Conservation (phyloP, 2,797 vertebrate genomes). For the Pseudomugil tenellus region DNA sequence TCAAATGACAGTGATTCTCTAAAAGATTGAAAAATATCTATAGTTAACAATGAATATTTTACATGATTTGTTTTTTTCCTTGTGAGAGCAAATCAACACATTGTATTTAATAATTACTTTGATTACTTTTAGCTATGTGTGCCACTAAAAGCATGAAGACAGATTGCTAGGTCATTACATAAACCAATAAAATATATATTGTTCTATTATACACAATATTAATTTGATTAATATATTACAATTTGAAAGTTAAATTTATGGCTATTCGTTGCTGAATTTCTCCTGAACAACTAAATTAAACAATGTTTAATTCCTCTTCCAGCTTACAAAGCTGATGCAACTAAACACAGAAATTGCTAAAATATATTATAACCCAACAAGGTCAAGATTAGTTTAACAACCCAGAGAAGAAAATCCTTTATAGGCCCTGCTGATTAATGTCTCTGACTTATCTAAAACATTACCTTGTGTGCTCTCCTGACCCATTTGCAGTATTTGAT, state of each 20-base stretch:
- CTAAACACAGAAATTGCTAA: conserved; percentile 44
- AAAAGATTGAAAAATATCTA: background rate
- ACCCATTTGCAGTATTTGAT: conserved; percentile 63
- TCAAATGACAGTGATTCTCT: background rate
- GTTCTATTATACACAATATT: background rate
- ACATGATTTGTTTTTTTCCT: background rate
- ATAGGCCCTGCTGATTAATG: conserved; percentile 54
- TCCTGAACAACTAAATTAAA: conserved; percentile 5
- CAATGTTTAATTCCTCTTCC: background rate
- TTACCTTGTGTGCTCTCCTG: conserved; percentile 25
- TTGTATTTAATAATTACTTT: background rate
- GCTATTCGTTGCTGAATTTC: conserved; percentile 2
- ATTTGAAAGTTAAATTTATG: background rate
- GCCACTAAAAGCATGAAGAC: background rate
- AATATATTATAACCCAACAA: conserved; percentile 44
- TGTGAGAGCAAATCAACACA: background rate
- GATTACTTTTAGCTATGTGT: background rate
- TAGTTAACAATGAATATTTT: background rate
- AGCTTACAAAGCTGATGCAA: conserved; percentile 36
- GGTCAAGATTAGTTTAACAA: conserved; percentile 70
- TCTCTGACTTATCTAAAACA: conserved; percentile 56
- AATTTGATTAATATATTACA: background rate
- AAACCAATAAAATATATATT: background rate
- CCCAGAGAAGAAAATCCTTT: conserved; percentile 51
- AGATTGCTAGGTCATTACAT: background rate